Conservation (phyloP, 2,113 vertebrate species). For the Semnornis frantzii region DNA sequence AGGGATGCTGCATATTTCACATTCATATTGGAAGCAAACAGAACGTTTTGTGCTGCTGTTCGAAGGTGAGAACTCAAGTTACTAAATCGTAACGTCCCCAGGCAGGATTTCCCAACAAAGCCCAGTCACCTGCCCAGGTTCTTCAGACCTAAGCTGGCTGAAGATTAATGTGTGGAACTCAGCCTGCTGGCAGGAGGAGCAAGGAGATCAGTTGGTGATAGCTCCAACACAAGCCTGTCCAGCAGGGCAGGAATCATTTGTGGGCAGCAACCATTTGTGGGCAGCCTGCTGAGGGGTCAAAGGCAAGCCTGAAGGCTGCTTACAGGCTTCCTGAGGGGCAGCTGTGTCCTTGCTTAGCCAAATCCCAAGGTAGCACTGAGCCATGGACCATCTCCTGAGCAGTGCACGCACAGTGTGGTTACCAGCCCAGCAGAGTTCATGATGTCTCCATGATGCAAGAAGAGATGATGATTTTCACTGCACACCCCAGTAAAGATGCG, state of each 20-base stretch:
- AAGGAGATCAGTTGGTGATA: too few relatives aligned
- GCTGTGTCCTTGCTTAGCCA: neutral
- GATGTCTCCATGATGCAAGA: neutral
- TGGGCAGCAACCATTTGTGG: too few relatives aligned
- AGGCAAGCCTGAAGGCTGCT: neutral
- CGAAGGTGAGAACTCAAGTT: slow-evolving; percentile 27
- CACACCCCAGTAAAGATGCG: rapidly evolving
- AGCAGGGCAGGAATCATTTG: too few relatives aligned
- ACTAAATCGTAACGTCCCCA: slow-evolving; percentile 30
- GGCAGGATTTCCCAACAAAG: slow-evolving; percentile 48
- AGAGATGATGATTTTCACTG: neutral
- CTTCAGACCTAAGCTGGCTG: neutral
- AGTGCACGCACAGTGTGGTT: neutral
- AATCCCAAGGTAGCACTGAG: too few relatives aligned
- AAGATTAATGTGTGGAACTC: neutral
- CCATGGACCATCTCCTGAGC: neutral
- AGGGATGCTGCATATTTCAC: slow-evolving; percentile 55
- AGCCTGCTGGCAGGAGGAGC: neutral
- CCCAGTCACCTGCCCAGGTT: neutral
- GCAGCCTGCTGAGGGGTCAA: neutral
- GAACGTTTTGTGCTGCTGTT: slow-evolving; percentile 56
- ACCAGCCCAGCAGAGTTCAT: neutral
- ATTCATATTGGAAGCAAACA: slow-evolving; percentile 39
- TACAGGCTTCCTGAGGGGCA: neutral
- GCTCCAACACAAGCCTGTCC: too few relatives aligned